These are phyloP conservation scores for Entomyzon cyanotis DNA, from an alignment of 2,113 vertebrate genomes.

Conservation along the genomic window DNA sequence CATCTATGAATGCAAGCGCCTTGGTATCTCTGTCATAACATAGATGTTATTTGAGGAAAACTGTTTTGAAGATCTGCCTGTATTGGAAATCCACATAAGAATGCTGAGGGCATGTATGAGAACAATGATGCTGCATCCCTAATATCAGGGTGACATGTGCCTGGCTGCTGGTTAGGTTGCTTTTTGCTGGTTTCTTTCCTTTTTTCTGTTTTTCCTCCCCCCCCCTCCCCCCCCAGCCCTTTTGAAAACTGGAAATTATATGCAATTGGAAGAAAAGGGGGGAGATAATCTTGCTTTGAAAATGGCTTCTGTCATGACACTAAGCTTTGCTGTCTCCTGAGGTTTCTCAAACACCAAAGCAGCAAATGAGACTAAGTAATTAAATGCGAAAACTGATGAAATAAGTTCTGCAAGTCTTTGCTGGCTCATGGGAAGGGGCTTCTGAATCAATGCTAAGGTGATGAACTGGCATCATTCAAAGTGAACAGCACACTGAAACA, in stretches of 20 bases:
- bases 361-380: constrained; percentile 14
- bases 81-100: not conserved
- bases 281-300: not conserved
- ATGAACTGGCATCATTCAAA: not conserved
- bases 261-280: not conserved
- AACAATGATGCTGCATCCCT: not conserved
- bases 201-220: not conserved
- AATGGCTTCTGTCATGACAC: not conserved
- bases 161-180: not conserved
- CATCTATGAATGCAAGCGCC: not conserved
- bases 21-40: not conserved
- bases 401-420: not conserved
- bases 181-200: not conserved
- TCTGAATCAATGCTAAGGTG: not conserved
- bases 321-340: not conserved
- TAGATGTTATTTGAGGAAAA: not conserved
- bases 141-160: not conserved
- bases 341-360: not conserved
- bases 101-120: not conserved
- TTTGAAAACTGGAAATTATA: not conserved
- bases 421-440: not conserved
- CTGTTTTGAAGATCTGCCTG: not conserved
- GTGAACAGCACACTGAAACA: not conserved
- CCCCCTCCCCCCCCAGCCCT: rapidly evolving
- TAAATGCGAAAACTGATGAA: not conserved